These are phyloP conservation scores for Hyles lineata DNA, from an alignment of 2,888 invertebrate genomes.

Conservation along the genomic window DNA sequence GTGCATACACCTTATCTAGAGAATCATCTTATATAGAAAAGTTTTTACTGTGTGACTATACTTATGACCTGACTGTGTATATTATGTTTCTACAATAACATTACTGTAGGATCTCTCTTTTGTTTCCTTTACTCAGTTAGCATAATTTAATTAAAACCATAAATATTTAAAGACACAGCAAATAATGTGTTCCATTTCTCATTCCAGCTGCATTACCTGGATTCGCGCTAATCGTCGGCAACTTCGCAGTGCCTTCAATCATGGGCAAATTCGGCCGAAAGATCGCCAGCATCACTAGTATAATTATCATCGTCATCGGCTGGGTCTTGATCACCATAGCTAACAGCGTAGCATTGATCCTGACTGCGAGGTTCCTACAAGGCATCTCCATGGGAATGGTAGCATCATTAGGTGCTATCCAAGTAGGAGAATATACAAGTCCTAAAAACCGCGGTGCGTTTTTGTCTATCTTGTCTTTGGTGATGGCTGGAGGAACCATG, in stretches of 20 bases:
- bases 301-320: slow-evolving; percentile 75
- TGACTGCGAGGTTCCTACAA: slow-evolving; percentile 59
- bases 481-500: slow-evolving; percentile 82
- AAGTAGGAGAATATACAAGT: slow-evolving; percentile 77
- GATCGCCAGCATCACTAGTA: slow-evolving; percentile 73
- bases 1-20: too few relatives aligned
- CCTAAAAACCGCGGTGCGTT: slow-evolving; percentile 84
- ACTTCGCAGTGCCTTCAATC: slow-evolving; percentile 65
- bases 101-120: too few relatives aligned
- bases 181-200: too few relatives aligned
- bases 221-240: slow-evolving; percentile 63
- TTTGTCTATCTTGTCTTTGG: slow-evolving; percentile 81
- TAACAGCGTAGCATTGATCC: slow-evolving; percentile 58
- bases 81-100: too few relatives aligned
- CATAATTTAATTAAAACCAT: too few relatives aligned
- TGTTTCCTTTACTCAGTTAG: background rate
- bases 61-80: too few relatives aligned
- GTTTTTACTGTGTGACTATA: too few relatives aligned
- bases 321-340: slow-evolving; percentile 80
- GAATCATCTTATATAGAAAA: too few relatives aligned
- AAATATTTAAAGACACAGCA: too few relatives aligned
- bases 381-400: slow-evolving; percentile 76
- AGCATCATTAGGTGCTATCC: slow-evolving; percentile 67
- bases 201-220: slow-evolving; percentile 66
- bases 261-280: slow-evolving; percentile 84